Evolutionary conservation across 1,140 invertebrate genomes (phyloP).

Genomic region (Diachasma alloeum): DNA sequence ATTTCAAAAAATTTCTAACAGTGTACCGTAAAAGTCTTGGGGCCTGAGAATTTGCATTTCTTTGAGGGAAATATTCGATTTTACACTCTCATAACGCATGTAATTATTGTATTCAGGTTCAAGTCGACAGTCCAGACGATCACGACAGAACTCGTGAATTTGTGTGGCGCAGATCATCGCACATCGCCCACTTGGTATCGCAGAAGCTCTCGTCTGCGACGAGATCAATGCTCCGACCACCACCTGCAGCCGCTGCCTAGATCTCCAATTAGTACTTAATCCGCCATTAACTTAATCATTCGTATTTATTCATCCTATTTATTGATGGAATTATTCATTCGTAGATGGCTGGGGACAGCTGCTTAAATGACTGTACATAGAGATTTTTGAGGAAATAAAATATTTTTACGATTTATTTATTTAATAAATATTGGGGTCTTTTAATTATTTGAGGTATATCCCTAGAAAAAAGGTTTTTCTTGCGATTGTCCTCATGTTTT

Average conservation of each 20-base stretch:
- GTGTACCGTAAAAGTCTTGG: too few species aligned
- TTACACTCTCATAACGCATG: too few species aligned
- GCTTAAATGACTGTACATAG: neutral
- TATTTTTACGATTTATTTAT: neutral
- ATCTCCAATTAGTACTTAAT: neutral
- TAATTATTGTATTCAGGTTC: slow-evolving; percentile 68
- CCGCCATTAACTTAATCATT: neutral
- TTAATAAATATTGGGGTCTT: too few species aligned
- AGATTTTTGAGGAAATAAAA: neutral
- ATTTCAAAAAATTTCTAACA: too few species aligned
- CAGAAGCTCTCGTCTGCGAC: slow-evolving; percentile 80
- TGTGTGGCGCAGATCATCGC: slow-evolving; percentile 80
- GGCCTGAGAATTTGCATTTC: too few species aligned
- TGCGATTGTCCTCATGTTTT: too few species aligned
- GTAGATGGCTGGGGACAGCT: neutral
- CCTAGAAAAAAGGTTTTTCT: too few species aligned
- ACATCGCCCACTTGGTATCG: slow-evolving; percentile 83
- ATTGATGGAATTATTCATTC: neutral
- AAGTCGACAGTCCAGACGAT: slow-evolving; percentile 81
- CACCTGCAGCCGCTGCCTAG: slow-evolving; percentile 41
- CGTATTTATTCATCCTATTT: neutral
- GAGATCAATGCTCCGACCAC: slow-evolving; percentile 75
- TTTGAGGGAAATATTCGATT: too few species aligned
- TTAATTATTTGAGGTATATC: too few species aligned
- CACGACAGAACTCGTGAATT: slow-evolving; percentile 84